Conservation (phyloP, 1,140 invertebrate species). For the Danaus melanippus region DNA sequence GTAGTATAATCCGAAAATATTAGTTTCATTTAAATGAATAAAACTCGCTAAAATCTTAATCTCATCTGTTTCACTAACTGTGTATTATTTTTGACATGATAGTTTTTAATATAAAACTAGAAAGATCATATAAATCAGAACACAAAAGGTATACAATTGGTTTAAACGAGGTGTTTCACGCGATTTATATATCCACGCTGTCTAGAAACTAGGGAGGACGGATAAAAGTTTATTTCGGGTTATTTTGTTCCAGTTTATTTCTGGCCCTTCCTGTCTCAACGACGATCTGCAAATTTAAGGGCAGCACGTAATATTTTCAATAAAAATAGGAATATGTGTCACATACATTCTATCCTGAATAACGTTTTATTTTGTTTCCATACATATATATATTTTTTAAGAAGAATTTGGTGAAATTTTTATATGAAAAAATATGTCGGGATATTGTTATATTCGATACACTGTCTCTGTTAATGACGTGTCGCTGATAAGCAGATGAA, state of each 20-base stretch:
- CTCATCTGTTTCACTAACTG: no score
- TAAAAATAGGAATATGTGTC: conserved; percentile 17
- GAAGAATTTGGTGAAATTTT: neutral
- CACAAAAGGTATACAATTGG: no score
- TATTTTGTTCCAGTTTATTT: conserved; percentile 65
- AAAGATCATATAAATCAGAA: no score
- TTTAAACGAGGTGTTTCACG: neutral
- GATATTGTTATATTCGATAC: neutral
- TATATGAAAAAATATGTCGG: no score
- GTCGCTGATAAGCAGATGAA: no score
- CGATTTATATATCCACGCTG: neutral
- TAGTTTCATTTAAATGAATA: no score
- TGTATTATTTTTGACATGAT: no score
- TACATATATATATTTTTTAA: neutral
- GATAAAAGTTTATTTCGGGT: conserved; percentile 57
- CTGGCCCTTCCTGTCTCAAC: conserved; percentile 57
- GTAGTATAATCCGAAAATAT: no score
- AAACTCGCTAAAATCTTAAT: no score
- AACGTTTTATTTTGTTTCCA: conserved; percentile 3
- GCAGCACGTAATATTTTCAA: conserved; percentile 28
- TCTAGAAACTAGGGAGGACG: conserved; percentile 34
- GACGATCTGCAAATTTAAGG: conserved; percentile 64
- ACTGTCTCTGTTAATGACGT: neutral
- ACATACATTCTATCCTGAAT: neutral
- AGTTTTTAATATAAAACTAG: no score